Conservation (phyloP, 2,113 vertebrate genomes). For the Solea solea region DNA sequence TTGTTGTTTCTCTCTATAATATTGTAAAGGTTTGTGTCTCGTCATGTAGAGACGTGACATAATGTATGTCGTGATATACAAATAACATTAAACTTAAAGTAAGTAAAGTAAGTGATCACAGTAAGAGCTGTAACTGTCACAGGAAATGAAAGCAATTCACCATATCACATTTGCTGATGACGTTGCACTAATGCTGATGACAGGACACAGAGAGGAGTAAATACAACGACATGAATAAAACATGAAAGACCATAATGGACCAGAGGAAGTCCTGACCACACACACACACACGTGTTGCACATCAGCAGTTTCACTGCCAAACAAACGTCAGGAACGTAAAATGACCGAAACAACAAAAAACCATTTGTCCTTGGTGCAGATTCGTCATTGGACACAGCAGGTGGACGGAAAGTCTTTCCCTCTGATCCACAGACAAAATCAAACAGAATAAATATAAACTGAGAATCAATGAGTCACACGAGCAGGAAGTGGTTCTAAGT, state of each 20-base stretch:
- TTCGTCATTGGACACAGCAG: not conserved
- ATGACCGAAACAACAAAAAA: not conserved
- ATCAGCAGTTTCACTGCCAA: constrained; percentile 28
- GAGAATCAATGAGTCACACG: constrained; percentile 28
- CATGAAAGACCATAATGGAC: constrained; percentile 18
- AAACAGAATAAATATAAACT: constrained; percentile 32
- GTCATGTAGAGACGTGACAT: too few relatives aligned
- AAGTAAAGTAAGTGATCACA: too few relatives aligned
- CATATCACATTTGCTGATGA: too few relatives aligned
- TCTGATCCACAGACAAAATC: constrained; percentile 5
- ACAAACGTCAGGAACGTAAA: not conserved
- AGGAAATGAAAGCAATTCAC: too few relatives aligned
- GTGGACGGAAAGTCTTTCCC: not conserved
- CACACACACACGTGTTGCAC: not conserved
- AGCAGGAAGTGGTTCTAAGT: constrained; percentile 30
- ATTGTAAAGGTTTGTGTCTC: too few relatives aligned
- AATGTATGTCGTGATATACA: too few relatives aligned
- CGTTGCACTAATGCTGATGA: not conserved
- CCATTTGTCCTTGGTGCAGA: not conserved
- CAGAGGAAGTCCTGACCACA: constrained; percentile 1
- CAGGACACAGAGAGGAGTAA: not conserved
- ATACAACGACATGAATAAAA: constrained; percentile 10
- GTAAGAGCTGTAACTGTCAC: too few relatives aligned
- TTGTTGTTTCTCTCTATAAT: too few relatives aligned
- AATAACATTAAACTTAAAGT: too few relatives aligned